Evolutionary conservation across 2,797 vertebrate species (phyloP).

Genomic region (Australoheros facetus): DNA sequence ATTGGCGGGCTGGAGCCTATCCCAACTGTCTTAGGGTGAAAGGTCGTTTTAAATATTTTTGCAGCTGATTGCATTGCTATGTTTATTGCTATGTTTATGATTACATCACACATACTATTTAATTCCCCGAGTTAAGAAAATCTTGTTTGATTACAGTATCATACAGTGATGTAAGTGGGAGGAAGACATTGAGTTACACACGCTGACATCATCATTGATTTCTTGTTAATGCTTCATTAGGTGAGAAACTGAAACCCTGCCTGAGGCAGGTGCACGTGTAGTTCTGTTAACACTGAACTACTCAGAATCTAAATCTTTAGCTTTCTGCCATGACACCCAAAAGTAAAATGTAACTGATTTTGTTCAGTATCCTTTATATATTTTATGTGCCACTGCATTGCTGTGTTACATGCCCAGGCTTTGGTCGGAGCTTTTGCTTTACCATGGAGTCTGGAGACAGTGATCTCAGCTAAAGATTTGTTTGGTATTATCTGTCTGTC

Average conservation of each 20-base stretch:
- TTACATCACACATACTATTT: constrained; percentile 39
- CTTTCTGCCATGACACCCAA: constrained; percentile 2
- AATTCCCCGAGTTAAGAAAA: constrained; percentile 8
- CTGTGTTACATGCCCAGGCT: constrained; percentile 25
- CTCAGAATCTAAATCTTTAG: background rate
- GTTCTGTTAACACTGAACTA: background rate
- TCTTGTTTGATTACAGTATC: constrained; percentile 34
- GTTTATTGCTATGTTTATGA: constrained; percentile 6
- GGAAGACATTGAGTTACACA: constrained; percentile 15
- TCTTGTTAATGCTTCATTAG: constrained; percentile 27
- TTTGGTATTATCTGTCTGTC: background rate
- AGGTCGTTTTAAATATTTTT: constrained; percentile 29
- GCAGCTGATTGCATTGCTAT: background rate
- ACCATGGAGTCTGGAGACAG: constrained; percentile 20
- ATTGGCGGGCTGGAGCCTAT: too few species aligned
- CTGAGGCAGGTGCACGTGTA: background rate
- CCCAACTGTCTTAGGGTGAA: too few species aligned
- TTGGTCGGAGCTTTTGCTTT: background rate
- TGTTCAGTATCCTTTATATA: background rate
- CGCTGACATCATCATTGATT: constrained; percentile 35
- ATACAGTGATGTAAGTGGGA: constrained; percentile 39
- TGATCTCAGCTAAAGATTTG: constrained; percentile 16
- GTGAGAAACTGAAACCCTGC: background rate
- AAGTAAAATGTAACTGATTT: background rate
- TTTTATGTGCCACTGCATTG: background rate